phyloP scores from a whole-genome alignment of 2,888 invertebrate species.

The Hipparchia sbordonii region DNA sequence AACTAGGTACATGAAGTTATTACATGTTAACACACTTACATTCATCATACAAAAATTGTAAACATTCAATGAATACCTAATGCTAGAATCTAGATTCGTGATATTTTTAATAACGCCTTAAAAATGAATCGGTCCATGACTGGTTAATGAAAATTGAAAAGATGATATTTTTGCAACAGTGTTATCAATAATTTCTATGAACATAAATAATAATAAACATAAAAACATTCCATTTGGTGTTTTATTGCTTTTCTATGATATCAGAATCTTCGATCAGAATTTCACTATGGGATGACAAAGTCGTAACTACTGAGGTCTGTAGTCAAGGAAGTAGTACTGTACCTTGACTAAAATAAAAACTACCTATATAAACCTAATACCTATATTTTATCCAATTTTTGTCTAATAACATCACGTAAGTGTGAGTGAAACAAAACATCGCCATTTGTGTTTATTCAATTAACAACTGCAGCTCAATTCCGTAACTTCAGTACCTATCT shows the following conservation, averaged over 20 bases:
- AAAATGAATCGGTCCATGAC: conserved; percentile 30
- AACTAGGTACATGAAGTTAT: conserved; percentile 20
- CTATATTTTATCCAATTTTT: too few species aligned
- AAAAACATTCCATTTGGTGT: conserved; percentile 25
- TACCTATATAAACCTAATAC: too few species aligned
- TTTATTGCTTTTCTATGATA: conserved; percentile 13
- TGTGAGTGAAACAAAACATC: too few species aligned
- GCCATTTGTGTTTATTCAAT: too few species aligned
- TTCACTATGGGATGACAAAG: neutral
- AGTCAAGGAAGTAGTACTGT: too few species aligned
- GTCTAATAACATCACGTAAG: too few species aligned
- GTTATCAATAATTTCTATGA: conserved; percentile 66
- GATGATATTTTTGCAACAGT: conserved; percentile 73
- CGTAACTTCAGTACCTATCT: too few species aligned
- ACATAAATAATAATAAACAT: conserved; percentile 62
- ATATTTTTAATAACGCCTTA: conserved; percentile 36
- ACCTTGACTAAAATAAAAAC: too few species aligned
- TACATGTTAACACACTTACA: conserved; percentile 26
- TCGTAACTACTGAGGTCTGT: too few species aligned
- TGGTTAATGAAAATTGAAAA: conserved; percentile 44
- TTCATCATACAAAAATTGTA: conserved; percentile 23
- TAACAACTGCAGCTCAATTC: too few species aligned
- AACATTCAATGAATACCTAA: conserved; percentile 14
- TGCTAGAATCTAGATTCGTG: conserved; percentile 31
- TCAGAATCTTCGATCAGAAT: too few species aligned